Percentiles rank a stretch among this genome's conserved stretches.
These are phyloP conservation scores for Champsocephalus esox DNA, from an alignment of 2,797 vertebrate genomes.

Conservation along the genomic window DNA sequence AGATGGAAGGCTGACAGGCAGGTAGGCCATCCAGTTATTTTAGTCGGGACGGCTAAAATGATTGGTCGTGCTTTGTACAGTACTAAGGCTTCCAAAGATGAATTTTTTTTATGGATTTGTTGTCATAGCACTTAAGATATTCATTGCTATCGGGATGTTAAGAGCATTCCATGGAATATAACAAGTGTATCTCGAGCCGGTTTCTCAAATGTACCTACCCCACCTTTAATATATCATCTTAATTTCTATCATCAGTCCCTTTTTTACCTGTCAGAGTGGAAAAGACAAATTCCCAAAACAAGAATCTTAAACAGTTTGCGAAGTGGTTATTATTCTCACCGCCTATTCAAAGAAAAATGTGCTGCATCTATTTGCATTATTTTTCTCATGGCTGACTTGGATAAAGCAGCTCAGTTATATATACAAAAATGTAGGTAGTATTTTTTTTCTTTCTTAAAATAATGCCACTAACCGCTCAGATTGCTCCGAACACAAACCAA, in stretches of 20 bases:
- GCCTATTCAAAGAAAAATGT: background rate
- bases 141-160: no score
- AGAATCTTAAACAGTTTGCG: background rate
- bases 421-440: background rate
- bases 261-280: background rate
- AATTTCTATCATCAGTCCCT: background rate
- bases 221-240: background rate
- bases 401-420: background rate
- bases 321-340: background rate
- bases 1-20: no score
- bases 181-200: no score
- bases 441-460: background rate
- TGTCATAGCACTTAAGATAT: no score
- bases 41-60: no score
- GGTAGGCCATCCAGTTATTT: no score
- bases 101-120: no score
- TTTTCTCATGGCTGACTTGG: background rate
- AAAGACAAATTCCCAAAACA: background rate
- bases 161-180: no score
- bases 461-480: background rate
- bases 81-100: no score
- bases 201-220: no score
- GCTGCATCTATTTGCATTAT: background rate
- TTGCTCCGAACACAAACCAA: slow-evolving; percentile 1
- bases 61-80: no score